Evolutionary conservation across 2,113 vertebrate genomes (phyloP).

Genomic region (Phalacrocorax brasilianus): DNA sequence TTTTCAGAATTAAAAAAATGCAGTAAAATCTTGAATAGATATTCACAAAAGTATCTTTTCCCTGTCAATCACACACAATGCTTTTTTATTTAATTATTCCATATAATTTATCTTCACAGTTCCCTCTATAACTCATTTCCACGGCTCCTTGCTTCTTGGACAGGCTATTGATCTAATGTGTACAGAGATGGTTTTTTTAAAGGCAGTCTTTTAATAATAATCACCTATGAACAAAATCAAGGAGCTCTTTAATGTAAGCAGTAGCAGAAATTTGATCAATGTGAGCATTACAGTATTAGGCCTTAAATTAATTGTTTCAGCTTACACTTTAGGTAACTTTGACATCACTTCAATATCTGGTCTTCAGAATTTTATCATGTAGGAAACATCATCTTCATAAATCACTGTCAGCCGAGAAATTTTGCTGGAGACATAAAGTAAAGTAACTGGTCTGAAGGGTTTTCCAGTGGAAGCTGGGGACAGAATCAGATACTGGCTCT

Average conservation of each 20-base stretch:
- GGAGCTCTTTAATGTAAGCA: neutral
- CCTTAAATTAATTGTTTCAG: conserved; percentile 36
- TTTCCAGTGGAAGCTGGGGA: neutral
- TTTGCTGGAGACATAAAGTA: neutral
- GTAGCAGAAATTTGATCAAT: conserved; percentile 28
- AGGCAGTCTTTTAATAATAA: conserved; percentile 44
- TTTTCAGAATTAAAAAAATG: neutral
- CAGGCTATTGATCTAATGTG: conserved; percentile 51
- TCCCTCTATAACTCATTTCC: conserved; percentile 50
- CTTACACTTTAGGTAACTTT: neutral
- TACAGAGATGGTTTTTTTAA: conserved; percentile 17
- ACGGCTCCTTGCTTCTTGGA: conserved; percentile 45
- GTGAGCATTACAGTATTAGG: neutral
- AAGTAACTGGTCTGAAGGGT: neutral
- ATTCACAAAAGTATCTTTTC: neutral
- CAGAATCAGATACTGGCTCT: neutral
- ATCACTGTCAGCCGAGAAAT: conserved; percentile 6
- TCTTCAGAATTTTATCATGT: neutral
- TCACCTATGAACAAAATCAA: conserved; percentile 20
- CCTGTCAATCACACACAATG: neutral
- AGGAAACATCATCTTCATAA: neutral
- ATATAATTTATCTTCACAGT: conserved; percentile 41
- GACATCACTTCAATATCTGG: conserved; percentile 3
- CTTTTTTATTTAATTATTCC: conserved; percentile 48
- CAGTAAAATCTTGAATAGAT: neutral